Evolutionary conservation across 2,888 invertebrate genomes (phyloP), one percentile per base, ranked within the genome.

Genomic region (Galerucella calmariensis): DNA sequence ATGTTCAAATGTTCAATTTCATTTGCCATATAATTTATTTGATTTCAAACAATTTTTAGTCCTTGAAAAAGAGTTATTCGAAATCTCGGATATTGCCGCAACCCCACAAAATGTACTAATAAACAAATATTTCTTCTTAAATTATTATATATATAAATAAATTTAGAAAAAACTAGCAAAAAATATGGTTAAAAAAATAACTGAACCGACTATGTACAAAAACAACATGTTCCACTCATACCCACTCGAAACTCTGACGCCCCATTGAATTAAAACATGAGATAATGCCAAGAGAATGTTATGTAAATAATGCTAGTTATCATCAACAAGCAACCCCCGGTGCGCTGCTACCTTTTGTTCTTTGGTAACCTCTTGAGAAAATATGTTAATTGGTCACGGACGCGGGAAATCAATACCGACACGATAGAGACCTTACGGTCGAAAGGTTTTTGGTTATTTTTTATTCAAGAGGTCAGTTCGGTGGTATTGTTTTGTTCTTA

Each of bases 151-250:
- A n/a, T 27, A 27, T 27, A 27, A 27, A 27, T 27, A 35, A 35
- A 35, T 5, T 35, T 35, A 35, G 35, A 5, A 35, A 35, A 35
- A 8, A 8, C 35, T 35, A 35, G 8, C 35, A 35, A 8, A 35
- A 35, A 35, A 35, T 27, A 27, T 27, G 27, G 2, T 27, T 27
- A 3, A 27, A 27, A 27, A 27, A 27, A 35, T 35, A 35, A 35
- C 2, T 14, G 61, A 11, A 61, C 35, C 61, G 35, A 9, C 61
- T 61, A 27, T 61, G 61, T 61, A 61, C 27, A 61, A 88, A 80
- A 90, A 90, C 76, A 81, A 76, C 62, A 58, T 44, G 46, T 66
- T 63, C 20, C 24, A 16, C 56, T 66, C 71, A 53, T 71, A 74
- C 67, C 72, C 61, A 58, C 69, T 62, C 61, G 48, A 75, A 75